Conservation (phyloP, 2,797 vertebrate species). For the Sebastes kiyomatsui region DNA sequence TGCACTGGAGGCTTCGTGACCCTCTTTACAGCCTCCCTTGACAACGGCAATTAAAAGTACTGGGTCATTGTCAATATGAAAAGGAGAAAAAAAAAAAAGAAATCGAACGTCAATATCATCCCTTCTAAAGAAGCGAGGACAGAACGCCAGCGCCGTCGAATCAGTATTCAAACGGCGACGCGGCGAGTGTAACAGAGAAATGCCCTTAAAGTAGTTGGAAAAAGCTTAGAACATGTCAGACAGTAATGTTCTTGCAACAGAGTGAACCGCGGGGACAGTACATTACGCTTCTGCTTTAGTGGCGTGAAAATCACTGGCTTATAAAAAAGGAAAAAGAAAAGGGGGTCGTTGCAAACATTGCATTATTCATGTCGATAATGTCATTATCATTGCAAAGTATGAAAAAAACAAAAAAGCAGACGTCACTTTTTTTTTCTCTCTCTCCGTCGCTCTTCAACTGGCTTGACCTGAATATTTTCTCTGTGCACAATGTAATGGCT, state of each 20-base stretch:
- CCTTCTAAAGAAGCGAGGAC: constrained; percentile 24
- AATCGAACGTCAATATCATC: constrained; percentile 38
- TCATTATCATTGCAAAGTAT: constrained; percentile 73
- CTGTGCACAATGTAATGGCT: neutral
- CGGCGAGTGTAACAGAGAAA: constrained; percentile 10
- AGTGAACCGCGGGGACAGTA: constrained; percentile 37
- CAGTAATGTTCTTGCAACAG: constrained; percentile 35
- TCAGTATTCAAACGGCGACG: constrained; percentile 37
- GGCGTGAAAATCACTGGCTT: constrained; percentile 46
- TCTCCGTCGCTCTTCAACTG: constrained; percentile 29
- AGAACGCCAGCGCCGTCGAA: neutral
- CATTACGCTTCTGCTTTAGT: constrained; percentile 31
- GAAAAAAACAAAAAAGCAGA: constrained; percentile 27
- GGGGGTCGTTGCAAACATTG: constrained; percentile 46
- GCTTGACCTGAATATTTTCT: too few species aligned
- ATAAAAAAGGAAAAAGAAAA: constrained; percentile 16
- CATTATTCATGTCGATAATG: constrained; percentile 79
- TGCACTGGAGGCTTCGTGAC: constrained; percentile 70
- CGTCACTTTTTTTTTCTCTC: neutral
- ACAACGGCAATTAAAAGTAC: constrained; percentile 75
- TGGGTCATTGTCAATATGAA: constrained; percentile 68
- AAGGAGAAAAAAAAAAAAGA: constrained; percentile 14
- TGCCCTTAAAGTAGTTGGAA: constrained; percentile 30
- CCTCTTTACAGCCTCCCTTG: constrained; percentile 72
- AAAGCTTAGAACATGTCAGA: constrained; percentile 33